phyloP scores from a whole-genome alignment of 1,140 invertebrate species.

The Laupala kohalensis region DNA sequence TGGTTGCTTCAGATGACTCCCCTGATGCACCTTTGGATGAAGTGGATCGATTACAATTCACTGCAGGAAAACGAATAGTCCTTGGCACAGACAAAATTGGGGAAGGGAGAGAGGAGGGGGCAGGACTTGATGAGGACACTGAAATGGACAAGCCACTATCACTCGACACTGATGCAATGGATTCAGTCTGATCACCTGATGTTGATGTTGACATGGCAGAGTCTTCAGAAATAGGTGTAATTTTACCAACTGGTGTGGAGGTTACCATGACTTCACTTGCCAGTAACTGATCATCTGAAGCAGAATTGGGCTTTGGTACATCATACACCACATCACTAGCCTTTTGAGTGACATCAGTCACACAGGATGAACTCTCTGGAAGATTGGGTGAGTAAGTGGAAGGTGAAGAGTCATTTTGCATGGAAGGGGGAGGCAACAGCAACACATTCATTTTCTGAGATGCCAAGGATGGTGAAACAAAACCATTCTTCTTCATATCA shows the following conservation, averaged over 20 bases:
- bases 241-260: not conserved
- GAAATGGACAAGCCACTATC: not conserved
- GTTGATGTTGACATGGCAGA: not conserved
- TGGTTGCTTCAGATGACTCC: slow-evolving; percentile 32
- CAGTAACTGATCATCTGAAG: not conserved
- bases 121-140: not conserved
- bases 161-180: not conserved
- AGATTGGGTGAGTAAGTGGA: not conserved
- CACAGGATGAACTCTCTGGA: not conserved
- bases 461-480: not conserved
- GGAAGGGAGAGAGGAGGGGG: slow-evolving; percentile 17
- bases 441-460: not conserved
- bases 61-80: slow-evolving; percentile 55
- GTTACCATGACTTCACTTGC: not conserved
- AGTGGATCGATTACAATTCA: slow-evolving; percentile 19
- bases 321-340: not conserved
- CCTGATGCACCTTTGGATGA: slow-evolving; percentile 21
- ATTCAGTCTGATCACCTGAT: not conserved
- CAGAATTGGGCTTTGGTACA: not conserved
- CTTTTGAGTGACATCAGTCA: not conserved
- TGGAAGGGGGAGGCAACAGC: not conserved
- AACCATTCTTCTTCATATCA: not conserved
- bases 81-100: slow-evolving; percentile 63
- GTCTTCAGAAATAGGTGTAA: not conserved
- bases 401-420: not conserved